phyloP scores from a whole-genome alignment of 2,113 vertebrate species.

The Ia io region DNA sequence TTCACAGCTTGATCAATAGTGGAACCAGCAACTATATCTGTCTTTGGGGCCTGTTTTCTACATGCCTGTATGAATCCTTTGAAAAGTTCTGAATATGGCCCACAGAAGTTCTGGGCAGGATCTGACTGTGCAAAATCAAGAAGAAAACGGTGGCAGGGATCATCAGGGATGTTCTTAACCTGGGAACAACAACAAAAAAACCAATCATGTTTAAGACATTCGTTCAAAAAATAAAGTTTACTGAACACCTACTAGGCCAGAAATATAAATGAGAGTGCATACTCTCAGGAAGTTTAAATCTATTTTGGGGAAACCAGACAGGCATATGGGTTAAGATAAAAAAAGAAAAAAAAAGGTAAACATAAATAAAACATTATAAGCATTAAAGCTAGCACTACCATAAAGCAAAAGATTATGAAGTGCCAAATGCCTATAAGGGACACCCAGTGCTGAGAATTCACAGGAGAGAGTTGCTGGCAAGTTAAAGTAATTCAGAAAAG shows the following conservation, averaged over 20 bases:
- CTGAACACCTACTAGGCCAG: background rate
- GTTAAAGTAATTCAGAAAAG: conserved; percentile 57
- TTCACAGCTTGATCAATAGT: conserved; percentile 97
- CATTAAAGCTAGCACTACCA: conserved; percentile 42
- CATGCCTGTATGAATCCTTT: conserved; percentile 89
- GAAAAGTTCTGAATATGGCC: conserved; percentile 91
- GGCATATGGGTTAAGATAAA: background rate
- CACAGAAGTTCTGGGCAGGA: conserved; percentile 87
- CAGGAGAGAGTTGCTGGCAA: conserved; percentile 29
- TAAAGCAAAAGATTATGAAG: conserved; percentile 45
- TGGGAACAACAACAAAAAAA: conserved; percentile 68
- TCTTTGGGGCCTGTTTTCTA: conserved; percentile 92
- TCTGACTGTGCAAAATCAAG: conserved; percentile 93
- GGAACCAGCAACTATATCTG: conserved; percentile 90
- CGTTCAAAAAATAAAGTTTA: conserved; percentile 9
- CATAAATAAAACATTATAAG: conserved; percentile 43
- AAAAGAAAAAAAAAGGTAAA: conserved; percentile 27
- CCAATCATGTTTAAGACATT: conserved; percentile 1
- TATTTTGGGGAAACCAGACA: conserved; percentile 54
- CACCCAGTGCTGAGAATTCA: conserved; percentile 37
- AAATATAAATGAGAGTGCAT: background rate
- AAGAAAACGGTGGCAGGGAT: conserved; percentile 88
- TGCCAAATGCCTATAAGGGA: conserved; percentile 54
- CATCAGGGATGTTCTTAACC: conserved; percentile 80
- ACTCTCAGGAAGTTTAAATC: conserved; percentile 45